A percentile compares a stretch with the other conserved stretches of the same genome.
phyloP scores from a whole-genome alignment of 2,113 vertebrate species.

The Cnemophilus loriae region DNA sequence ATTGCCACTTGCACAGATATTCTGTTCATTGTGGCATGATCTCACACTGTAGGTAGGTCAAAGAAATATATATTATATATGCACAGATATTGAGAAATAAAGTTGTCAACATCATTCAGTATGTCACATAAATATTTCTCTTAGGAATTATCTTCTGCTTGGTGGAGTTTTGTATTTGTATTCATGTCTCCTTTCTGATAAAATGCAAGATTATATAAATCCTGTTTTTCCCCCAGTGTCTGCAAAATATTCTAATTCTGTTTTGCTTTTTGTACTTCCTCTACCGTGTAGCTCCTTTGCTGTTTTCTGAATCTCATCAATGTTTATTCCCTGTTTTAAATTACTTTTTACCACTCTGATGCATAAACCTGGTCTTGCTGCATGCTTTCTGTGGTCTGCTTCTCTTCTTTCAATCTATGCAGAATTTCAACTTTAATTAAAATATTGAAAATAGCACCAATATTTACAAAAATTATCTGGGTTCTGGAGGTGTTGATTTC shows the following conservation, averaged over 20 bases:
- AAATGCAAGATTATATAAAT: slow-evolving; percentile 39
- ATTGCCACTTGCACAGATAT: not conserved
- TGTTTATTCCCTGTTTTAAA: not conserved
- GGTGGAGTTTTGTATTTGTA: slow-evolving; percentile 27
- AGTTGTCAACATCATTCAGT: slow-evolving; percentile 29
- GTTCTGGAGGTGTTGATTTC: not conserved
- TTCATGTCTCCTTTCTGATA: slow-evolving; percentile 15
- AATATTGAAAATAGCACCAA: not conserved
- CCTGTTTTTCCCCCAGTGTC: not conserved
- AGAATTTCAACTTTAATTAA: not conserved
- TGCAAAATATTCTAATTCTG: slow-evolving; percentile 11
- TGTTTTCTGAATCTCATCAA: not conserved
- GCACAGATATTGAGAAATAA: slow-evolving; percentile 34
- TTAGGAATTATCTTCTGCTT: slow-evolving; percentile 10
- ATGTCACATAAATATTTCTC: slow-evolving; percentile 49
- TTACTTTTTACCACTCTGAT: not conserved
- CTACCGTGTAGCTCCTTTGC: not conserved
- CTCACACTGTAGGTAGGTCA: slow-evolving; percentile 3
- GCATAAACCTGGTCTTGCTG: not conserved
- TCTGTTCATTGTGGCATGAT: not conserved
- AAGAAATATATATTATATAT: not conserved
- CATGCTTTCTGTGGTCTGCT: not conserved
- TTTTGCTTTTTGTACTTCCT: not conserved
- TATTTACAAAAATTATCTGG: not conserved
- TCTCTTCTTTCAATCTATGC: not conserved